These are phyloP conservation scores for Trigoniulus corallinus DNA, from an alignment of 1,140 invertebrate species.

Conservation along the genomic window DNA sequence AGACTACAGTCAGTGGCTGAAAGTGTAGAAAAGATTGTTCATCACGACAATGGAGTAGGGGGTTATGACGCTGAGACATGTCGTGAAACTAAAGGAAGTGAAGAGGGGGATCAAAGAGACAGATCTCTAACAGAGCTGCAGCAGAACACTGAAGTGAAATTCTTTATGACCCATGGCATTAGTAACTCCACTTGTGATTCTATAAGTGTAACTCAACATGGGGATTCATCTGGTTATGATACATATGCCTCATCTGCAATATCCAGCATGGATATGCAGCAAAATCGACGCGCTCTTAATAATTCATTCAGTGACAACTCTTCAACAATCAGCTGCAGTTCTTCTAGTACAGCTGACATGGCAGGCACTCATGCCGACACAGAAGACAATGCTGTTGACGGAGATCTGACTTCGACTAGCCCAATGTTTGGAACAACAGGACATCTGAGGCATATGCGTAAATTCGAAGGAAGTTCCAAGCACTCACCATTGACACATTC, in stretches of 20 bases:
- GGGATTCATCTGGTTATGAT: conserved; percentile 14
- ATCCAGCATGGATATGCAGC: not conserved
- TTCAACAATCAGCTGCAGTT: conserved; percentile 1
- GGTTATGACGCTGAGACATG: not conserved
- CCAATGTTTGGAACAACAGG: not conserved
- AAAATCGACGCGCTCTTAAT: not conserved
- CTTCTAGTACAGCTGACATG: not conserved
- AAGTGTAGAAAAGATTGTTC: conserved; percentile 10
- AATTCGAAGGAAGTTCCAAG: no score
- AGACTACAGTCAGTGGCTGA: conserved; percentile 16
- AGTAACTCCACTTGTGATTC: not conserved
- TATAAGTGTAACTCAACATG: not conserved
- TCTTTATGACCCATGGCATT: not conserved
- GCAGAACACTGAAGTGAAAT: not conserved
- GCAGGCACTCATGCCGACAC: conserved; percentile 5
- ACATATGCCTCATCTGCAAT: conserved; percentile 12
- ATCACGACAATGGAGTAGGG: not conserved
- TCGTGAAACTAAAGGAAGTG: no score
- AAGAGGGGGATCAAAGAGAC: no score
- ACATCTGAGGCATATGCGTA: no score
- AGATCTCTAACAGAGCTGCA: no score
- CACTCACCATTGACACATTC: no score
- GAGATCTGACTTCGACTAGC: not conserved
- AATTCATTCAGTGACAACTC: conserved; percentile 4
- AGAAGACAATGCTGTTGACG: conserved; percentile 1